Base-by-base conservation (phyloP, 2,888 invertebrate genomes). In the Meloe dianella region DNA sequence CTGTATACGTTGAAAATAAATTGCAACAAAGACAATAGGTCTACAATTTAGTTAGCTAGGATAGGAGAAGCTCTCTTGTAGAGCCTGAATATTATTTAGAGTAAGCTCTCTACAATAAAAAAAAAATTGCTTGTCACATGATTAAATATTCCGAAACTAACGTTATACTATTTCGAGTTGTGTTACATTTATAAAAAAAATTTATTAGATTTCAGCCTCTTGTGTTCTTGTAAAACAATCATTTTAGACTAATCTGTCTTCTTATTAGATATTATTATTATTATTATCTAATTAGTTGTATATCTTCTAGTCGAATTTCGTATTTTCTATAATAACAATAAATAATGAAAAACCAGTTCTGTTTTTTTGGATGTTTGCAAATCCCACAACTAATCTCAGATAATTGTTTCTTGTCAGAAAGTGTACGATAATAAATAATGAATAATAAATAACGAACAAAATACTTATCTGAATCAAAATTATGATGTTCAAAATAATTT, bases 371-470 rank as follows among this genome's bases (percentile, higher is more conserved):
- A 17, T 17, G 1, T 12, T 4, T 17, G 4, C 8, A 41, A 41
- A 41, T 41, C 41, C 41, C 41, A 41, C 17, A 41, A 41, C 41
- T 41, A 41, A 41, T 41, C 41, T 41, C 10, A n/a, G 41, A 17
- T 17, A 41, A 41, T 41, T 41, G 17, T 41, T 41, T n/a, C n/a
- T 17, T 41, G 41, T 41, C 41, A 41, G n/a, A 41, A 41, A 41
- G 7, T 17, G 8, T 8, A 41, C 14, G 17, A 5, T 5, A 17
- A 38, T 38, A 38, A 38, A 38, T 38, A 14, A 38, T 38, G n/a
- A 38, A 38, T 38, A 38, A 38, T n/a, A n/a, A n/a, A n/a, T n/a
- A n/a, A n/a, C n/a, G n/a, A n/a, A n/a, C n/a, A n/a, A n/a, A n/a
- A n/a, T n/a, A n/a, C 17, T 17, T 17, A 8, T 41, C 41, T 2